Evolutionary conservation across 2,113 vertebrate species (phyloP), one percentile per base, ranked within the genome.

Genomic region (Albula glossodonta): DNA sequence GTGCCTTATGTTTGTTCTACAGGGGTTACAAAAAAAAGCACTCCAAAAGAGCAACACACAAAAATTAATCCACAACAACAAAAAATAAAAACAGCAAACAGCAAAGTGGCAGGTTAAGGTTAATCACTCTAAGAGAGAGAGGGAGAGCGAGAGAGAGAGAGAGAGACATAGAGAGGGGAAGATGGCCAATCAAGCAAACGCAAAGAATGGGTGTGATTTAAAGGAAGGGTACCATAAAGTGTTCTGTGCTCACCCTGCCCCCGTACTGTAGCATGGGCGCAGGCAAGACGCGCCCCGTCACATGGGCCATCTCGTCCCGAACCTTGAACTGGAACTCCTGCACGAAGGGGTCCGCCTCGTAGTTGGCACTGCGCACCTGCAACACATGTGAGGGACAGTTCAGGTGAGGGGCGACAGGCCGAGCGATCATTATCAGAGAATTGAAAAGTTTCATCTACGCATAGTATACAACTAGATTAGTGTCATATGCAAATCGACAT

Each of bases 301-400:
- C 98, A 0, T 99, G 98, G 86, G 98, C 98, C 98, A 99, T 99
- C 95, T 99, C 98, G 91, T 99, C 98, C 74, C 98, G 96, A 41
- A 99, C 98, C 86, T 97, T 98, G 95, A 99, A 99, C 88, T 99
- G 97, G 95, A 99, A 99, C 91, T 99, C 98, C 92, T 99, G 98
- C 78, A 99, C 98, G 85, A 99, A 99, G 0, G 98, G 98, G 90
- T 99, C 98, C 0, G 97, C 97, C 88, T 99, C 98, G 0, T 99
- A 99, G 95, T 98, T 99, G 92, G 98, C 98, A 91, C 98, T 99
- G 93, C 98, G 97, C 92, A 99, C 98, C 98, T 99, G 88, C 2
- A 19, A 41, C 31, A 41, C 31, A 41, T 0, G 31, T 41, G 31
- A 41, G 31, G 31, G 31, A 41, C 31, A 41, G 31, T 41, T 41